These are phyloP conservation scores for Zapornia atra DNA, from an alignment of 2,113 vertebrate genomes.

Conservation along the genomic window DNA sequence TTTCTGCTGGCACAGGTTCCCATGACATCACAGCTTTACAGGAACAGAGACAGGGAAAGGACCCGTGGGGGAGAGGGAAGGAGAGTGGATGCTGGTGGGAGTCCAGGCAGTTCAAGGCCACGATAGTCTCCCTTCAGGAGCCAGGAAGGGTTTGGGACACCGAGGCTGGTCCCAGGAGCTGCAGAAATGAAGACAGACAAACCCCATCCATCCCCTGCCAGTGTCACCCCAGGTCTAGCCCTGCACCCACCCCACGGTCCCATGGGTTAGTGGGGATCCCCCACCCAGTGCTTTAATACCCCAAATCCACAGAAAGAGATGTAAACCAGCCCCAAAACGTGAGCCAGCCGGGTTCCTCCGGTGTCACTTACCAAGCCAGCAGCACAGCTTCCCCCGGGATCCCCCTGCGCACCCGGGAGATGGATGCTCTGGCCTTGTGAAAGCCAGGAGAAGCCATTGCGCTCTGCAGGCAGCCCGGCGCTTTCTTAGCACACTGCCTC, in stretches of 20 bases:
- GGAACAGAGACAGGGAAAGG: neutral
- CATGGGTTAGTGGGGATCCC: fast-evolving
- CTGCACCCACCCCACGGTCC: neutral
- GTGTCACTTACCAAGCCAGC: neutral
- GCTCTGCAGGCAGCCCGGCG: neutral
- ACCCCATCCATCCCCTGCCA: neutral
- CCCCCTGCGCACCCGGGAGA: fast-evolving
- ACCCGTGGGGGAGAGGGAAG: fast-evolving
- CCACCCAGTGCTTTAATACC: neutral
- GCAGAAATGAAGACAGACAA: neutral
- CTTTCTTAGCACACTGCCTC: neutral
- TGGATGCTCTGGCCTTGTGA: neutral
- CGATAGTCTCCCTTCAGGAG: fast-evolving
- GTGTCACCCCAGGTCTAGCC: neutral
- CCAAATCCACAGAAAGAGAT: fast-evolving
- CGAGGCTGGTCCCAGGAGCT: neutral
- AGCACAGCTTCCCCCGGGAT: neutral
- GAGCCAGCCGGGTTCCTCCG: neutral
- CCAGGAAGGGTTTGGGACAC: neutral
- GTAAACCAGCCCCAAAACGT: fast-evolving
- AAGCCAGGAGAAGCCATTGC: neutral
- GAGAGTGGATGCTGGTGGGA: no score
- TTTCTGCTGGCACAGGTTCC: fast-evolving
- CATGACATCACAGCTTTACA: neutral
- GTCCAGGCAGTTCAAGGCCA: fast-evolving